Percentiles rank a stretch among this genome's conserved stretches.
Evolutionary conservation across 2,797 vertebrate species (phyloP).

Genomic region (Steatocranus sp.): DNA sequence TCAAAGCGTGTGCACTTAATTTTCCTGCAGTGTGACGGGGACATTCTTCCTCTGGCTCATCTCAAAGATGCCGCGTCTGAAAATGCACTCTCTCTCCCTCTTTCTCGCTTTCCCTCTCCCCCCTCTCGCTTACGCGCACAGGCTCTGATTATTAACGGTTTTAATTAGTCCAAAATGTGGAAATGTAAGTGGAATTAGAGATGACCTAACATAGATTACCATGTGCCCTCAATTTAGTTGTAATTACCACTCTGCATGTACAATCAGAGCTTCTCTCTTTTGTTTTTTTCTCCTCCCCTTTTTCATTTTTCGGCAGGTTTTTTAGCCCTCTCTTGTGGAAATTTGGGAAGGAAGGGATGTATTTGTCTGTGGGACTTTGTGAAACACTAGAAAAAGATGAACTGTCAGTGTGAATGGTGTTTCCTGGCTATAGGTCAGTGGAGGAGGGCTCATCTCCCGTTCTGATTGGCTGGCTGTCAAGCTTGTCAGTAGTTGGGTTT

Average conservation of each 20-base stretch:
- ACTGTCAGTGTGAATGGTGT: slow-evolving; percentile 31
- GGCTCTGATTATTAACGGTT: slow-evolving; percentile 71
- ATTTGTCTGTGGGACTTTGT: slow-evolving; percentile 13
- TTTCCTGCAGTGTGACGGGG: slow-evolving; percentile 39
- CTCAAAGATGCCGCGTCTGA: slow-evolving; percentile 21
- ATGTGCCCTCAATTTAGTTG: slow-evolving; percentile 67
- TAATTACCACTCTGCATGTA: slow-evolving; percentile 68
- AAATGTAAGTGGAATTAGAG: slow-evolving; percentile 75
- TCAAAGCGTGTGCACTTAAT: slow-evolving; percentile 59
- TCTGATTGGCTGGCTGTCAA: slow-evolving; percentile 27
- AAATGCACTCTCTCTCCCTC: neutral
- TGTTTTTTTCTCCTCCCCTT: neutral
- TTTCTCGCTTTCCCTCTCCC: neutral
- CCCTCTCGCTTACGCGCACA: neutral
- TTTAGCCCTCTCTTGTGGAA: neutral
- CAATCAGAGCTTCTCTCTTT: slow-evolving; percentile 22
- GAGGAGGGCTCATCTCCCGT: neutral
- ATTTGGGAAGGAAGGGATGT: neutral
- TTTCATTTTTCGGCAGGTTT: neutral
- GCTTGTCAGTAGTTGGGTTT: slow-evolving; percentile 12
- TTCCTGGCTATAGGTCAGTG: slow-evolving; percentile 33
- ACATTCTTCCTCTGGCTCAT: slow-evolving; percentile 28
- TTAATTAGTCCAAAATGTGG: slow-evolving; percentile 76
- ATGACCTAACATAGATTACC: slow-evolving; percentile 76
- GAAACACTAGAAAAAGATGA: slow-evolving; percentile 7